A percentile compares a stretch with the other conserved stretches of the same genome.
Conservation (phyloP, 2,797 vertebrate genomes). For the Pangasius macronema region DNA sequence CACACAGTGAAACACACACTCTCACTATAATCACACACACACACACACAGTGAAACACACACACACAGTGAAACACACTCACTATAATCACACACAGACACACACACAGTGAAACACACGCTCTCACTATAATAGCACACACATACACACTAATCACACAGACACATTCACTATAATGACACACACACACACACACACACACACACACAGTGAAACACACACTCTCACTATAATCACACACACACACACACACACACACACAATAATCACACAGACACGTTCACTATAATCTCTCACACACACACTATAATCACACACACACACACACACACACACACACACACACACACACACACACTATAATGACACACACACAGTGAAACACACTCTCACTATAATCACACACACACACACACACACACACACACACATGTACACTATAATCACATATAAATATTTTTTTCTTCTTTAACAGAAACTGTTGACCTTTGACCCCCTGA, state of each 20-base stretch:
- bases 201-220: too few relatives aligned
- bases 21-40: too few relatives aligned
- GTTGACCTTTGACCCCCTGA: slow-evolving; percentile 52
- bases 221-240: neutral
- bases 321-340: neutral
- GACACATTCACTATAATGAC: neutral
- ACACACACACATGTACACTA: neutral
- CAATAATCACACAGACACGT: neutral
- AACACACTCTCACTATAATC: too few relatives aligned
- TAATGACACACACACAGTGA: neutral
- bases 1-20: too few relatives aligned
- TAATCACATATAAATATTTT: neutral
- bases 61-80: neutral
- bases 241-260: neutral
- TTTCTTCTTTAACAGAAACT: slow-evolving; percentile 44
- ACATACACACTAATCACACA: too few relatives aligned
- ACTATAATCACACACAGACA: neutral
- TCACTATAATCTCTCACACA: neutral
- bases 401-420: neutral
- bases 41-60: too few relatives aligned
- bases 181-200: neutral
- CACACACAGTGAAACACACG: too few relatives aligned
- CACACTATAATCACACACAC: too few relatives aligned
- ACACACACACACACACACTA: neutral
- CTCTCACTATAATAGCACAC: too few relatives aligned